A percentile compares a stretch with the other conserved stretches of the same genome.
Conservation (phyloP, 2,797 vertebrate genomes). For the Tadarida brasiliensis region DNA sequence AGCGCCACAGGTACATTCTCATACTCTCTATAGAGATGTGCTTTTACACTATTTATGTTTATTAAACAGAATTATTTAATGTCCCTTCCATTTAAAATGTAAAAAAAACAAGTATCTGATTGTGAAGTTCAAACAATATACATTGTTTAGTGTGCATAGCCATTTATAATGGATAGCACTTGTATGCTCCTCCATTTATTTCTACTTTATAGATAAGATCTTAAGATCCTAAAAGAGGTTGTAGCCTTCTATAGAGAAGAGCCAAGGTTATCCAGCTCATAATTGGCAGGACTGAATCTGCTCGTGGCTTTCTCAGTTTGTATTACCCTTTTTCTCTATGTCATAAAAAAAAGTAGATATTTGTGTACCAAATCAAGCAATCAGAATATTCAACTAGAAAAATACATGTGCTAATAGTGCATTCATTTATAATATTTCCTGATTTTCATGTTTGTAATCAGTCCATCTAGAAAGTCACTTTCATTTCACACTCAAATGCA, state of each 20-base stretch:
- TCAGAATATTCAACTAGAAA: neutral
- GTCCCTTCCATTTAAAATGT: neutral
- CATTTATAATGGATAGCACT: neutral
- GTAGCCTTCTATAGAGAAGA: neutral
- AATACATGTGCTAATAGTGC: rapidly evolving
- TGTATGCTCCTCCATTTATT: neutral
- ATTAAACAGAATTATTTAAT: neutral
- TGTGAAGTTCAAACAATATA: neutral
- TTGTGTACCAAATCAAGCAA: neutral
- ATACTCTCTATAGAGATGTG: neutral
- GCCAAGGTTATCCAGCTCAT: neutral
- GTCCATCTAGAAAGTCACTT: neutral
- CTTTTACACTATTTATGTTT: neutral
- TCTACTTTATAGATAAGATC: neutral
- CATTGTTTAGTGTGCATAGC: neutral
- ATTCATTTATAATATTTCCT: neutral
- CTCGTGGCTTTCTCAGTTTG: neutral
- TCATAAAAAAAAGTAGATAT: neutral
- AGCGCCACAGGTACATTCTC: neutral
- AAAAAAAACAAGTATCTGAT: neutral
- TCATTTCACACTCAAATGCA: neutral
- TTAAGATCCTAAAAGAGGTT: too few relatives aligned
- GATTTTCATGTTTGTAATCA: neutral
- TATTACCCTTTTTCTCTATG: neutral
- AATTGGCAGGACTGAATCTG: neutral